Evolutionary conservation across 2,113 vertebrate genomes (phyloP).

Genomic region (Electrona antarctica): DNA sequence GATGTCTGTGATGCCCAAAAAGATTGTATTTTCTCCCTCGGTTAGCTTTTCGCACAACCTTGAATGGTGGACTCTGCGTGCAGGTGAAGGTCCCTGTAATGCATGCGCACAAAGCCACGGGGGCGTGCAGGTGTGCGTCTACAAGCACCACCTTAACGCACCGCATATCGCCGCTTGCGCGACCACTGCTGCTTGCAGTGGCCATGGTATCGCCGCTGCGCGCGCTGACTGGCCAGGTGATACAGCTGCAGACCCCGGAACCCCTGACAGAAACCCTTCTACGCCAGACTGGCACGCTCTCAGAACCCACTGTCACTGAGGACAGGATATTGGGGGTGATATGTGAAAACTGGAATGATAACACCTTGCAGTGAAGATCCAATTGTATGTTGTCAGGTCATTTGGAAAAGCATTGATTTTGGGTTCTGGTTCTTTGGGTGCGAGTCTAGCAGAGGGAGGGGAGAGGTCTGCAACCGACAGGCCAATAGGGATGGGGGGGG

Average conservation of each 20-base stretch:
- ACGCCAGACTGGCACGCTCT: constrained; percentile 76
- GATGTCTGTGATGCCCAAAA: not conserved
- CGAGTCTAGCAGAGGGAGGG: constrained; percentile 69
- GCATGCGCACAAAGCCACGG: constrained; percentile 90
- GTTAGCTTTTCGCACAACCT: constrained; percentile 82
- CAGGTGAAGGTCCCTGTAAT: constrained; percentile 98
- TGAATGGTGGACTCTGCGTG: constrained; percentile 86
- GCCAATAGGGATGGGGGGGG: constrained; percentile 61
- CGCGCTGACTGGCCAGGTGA: constrained; percentile 61
- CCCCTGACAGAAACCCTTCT: constrained; percentile 54
- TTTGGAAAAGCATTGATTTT: not conserved
- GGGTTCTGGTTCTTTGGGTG: constrained; percentile 53
- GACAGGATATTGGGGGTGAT: constrained; percentile 1
- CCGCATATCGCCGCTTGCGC: constrained; percentile 44
- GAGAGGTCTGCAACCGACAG: constrained; percentile 69
- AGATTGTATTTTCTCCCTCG: not conserved
- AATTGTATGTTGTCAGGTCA: not conserved
- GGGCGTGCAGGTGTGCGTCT: constrained; percentile 46
- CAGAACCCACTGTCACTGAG: constrained; percentile 51
- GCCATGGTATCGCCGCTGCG: constrained; percentile 57
- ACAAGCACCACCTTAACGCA: constrained; percentile 50
- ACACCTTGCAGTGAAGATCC: not conserved
- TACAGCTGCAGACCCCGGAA: constrained; percentile 72
- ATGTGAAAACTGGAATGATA: not conserved
- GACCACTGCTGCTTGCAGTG: constrained; percentile 62